Evolutionary conservation across 2,888 invertebrate genomes (phyloP), one percentile per base, ranked within the genome.

Genomic region (Eupithecia centaureata): DNA sequence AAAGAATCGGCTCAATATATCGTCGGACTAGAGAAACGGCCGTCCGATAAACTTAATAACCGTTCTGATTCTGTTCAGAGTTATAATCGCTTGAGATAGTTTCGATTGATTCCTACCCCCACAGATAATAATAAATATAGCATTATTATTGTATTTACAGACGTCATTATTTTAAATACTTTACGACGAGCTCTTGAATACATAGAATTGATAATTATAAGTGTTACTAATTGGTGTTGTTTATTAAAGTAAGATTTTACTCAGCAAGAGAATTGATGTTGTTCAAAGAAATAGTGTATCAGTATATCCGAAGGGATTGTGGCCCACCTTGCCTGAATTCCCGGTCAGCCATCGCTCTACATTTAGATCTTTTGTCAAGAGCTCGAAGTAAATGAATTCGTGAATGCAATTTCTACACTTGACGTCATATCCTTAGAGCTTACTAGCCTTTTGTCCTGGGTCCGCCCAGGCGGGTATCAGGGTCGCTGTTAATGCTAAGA

Each of bases 401-500:
- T 30, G 58, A 70, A 70, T 80, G 79, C 79, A 81, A 84, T 82
- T 82, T 91, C 89, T 91, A 90, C 84, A 88, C 90, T 89, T 89
- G 87, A 88, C 86, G 87, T 92, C 92, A 92, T 93, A 93, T 92
- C 92, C 91, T 89, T 92, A 92, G 92, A 93, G 92, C 92, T 93
- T 93, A 92, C 89, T 91, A 92, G 92, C 92, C 91, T 92, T 92
- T 92, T 90, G 90, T 80, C 90, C 91, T 91, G 91, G 85, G 86
- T 76, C 76, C 81, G 82, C 86, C 88, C 92, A 92, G 92, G 90
- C 87, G 91, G 92, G 86, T 90, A 90, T 92, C 92, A 93, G 92
- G 92, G 92, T 89, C 92, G 92, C 91, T 90, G 89, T 91, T 90
- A 87, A 87, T 87, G 86, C 88, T 92, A 91, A 91, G 92, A 81